Evolutionary conservation across 2,113 vertebrate species (phyloP), one percentile per base, ranked within the genome.

Genomic region (Scomber scombrus): DNA sequence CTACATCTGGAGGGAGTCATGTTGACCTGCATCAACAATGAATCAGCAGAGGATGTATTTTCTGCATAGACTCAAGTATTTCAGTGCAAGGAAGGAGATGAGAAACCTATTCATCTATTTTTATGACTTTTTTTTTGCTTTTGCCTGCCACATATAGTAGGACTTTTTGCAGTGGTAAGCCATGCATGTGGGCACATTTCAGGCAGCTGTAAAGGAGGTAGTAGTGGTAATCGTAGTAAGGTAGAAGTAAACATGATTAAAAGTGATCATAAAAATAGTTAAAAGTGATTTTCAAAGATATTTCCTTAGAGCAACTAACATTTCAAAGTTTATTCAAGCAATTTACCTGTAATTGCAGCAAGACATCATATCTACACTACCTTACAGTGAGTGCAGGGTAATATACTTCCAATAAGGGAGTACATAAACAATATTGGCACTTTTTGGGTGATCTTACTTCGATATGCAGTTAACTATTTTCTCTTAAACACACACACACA

Each of bases 1-100:
- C 31, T 58, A 65, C 65, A 80, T 75, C 81, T 82, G 81, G 71
- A 81, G 77, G 64, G 63, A 80, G 70, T 75, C 15, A 40, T 65
- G 45, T 63, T 71, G 5, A 66, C 66, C 45, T 60, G 57, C 81
- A 71, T 80, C 69, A 87, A 70, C 80, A 75, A 23, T 70, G 49
- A 63, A 45, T 80, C 83, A 68, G 65, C 70, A 54, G 26, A 71
- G 49, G 68, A 61, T n/a, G 46, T 21, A 15, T 56, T 63, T 67
- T 71, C 55, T 81, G 68, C 71, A 47, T 6, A 64, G 29, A 47
- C 14, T 46, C 18, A 58, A 23, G 8, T 45, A 7, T 31, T 55
- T 11, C 57, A 57, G 49, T 16, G 12, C 52, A 62, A 54, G 54
- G 15, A 31, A 61, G 60, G 11, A 5, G 14, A 65, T 49, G 51